A percentile compares a stretch with the other conserved stretches of the same genome.
These are phyloP conservation scores for Nansenia antarctica DNA, from an alignment of 2,113 vertebrate species.

Conservation along the genomic window DNA sequence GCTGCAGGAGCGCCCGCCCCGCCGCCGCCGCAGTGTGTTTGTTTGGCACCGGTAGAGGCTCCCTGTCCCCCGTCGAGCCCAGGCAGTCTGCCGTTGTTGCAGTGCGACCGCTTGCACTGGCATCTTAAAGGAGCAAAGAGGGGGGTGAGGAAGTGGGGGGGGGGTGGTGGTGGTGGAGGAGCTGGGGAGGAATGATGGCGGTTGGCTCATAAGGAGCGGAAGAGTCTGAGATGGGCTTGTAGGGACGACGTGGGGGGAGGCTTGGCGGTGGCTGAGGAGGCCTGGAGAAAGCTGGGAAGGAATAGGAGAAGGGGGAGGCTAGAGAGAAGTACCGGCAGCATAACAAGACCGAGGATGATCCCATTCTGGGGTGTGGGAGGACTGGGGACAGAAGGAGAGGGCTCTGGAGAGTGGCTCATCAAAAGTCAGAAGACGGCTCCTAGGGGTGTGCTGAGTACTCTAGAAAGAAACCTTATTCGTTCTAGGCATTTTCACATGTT, in stretches of 20 bases:
- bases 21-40: not conserved
- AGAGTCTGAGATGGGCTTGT: slow-evolving; percentile 15
- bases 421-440: no score
- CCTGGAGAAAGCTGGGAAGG: not conserved
- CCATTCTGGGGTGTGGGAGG: no score
- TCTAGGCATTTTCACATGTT: no score
- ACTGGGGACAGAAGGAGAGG: no score
- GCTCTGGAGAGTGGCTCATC: no score
- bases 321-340: no score
- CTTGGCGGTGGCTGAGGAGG: slow-evolving; percentile 13
- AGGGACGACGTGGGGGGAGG: not conserved
- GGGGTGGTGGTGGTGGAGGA: not conserved
- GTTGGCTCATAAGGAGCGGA: slow-evolving; percentile 9
- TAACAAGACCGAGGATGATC: no score
- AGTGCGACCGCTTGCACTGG: slow-evolving; percentile 20
- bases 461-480: no score
- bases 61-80: slow-evolving; percentile 10
- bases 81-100: slow-evolving; percentile 18
- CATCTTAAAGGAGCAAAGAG: slow-evolving; percentile 12
- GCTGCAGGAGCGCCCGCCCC: not conserved
- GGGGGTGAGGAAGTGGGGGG: not conserved
- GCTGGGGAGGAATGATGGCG: not conserved
- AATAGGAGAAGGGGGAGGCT: not conserved
- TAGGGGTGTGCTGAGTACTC: no score
- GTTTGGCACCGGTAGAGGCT: not conserved